phyloP scores from a whole-genome alignment of 2,797 vertebrate genomes.

The Clamator glandarius region DNA sequence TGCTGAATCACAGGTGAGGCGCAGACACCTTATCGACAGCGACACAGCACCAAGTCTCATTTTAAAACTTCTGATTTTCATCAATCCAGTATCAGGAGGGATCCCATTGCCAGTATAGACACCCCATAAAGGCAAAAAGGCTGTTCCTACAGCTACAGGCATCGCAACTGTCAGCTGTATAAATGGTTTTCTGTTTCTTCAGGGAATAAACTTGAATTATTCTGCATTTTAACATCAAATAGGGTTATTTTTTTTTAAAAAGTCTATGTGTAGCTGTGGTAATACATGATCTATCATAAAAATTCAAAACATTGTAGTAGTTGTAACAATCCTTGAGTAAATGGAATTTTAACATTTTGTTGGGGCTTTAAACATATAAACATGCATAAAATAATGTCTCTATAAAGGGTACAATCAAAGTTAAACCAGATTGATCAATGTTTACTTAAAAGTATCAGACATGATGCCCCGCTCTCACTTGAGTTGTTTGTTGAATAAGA shows the following conservation, averaged over 20 bases:
- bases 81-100: not conserved
- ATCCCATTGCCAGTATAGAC: not conserved
- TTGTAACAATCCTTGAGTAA: not conserved
- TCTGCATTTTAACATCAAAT: not conserved
- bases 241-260: not conserved
- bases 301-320: not conserved
- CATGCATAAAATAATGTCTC: not conserved
- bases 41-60: not conserved
- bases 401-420: not conserved
- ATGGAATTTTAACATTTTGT: not conserved
- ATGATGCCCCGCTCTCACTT: not conserved
- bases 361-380: not conserved
- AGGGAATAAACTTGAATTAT: not conserved
- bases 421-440: not conserved
- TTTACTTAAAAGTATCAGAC: not conserved
- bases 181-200: not conserved
- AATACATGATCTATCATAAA: not conserved
- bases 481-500: not conserved
- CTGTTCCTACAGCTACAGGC: not conserved
- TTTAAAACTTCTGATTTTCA: not conserved
- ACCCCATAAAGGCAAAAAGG: not conserved
- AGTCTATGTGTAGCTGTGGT: not conserved
- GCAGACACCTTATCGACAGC: not conserved
- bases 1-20: not conserved
- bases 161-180: not conserved